Conservation (phyloP, 2,888 invertebrate species). For the Beris chalybata region DNA sequence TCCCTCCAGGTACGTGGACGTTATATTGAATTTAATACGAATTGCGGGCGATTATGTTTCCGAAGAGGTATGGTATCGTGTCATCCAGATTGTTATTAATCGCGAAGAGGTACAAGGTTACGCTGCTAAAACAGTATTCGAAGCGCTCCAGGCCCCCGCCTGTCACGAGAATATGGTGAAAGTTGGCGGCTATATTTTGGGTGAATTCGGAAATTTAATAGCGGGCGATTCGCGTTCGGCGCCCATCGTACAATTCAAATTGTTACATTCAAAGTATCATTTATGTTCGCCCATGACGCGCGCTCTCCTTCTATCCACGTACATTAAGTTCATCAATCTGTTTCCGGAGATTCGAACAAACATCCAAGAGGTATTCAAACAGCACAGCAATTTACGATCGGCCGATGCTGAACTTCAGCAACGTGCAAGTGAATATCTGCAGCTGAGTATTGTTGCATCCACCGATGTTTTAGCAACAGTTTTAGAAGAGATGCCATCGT, state of each 20-base stretch:
- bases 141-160: slow-evolving; percentile 97
- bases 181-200: slow-evolving; percentile 98
- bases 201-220: slow-evolving; percentile 99
- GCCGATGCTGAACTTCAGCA: slow-evolving; percentile 99
- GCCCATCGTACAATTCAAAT: slow-evolving; percentile 95
- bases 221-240: slow-evolving; percentile 98
- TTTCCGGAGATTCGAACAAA: slow-evolving; percentile 97
- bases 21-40: slow-evolving; percentile 96
- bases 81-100: slow-evolving; percentile 99
- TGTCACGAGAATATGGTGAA: slow-evolving; percentile 99
- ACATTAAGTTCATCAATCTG: slow-evolving; percentile 98
- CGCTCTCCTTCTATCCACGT: slow-evolving; percentile 94
- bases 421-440: slow-evolving; percentile 95
- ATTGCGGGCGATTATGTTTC: slow-evolving; percentile 99
- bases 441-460: slow-evolving; percentile 93
- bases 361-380: slow-evolving; percentile 92
- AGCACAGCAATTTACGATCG: slow-evolving; percentile 93
- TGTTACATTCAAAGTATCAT: slow-evolving; percentile 98
- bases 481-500: slow-evolving; percentile 99
- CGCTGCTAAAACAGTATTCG: slow-evolving; percentile 99
- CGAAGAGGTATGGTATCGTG: slow-evolving; percentile 99
- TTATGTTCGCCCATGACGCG: slow-evolving; percentile 96
- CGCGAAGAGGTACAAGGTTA: slow-evolving; percentile 99
- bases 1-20: slow-evolving; percentile 74
- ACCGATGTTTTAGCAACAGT: slow-evolving; percentile 97